Evolutionary conservation across 2,113 vertebrate species (phyloP), one percentile per base, ranked within the genome.

Genomic region (Varanus komodoensis): DNA sequence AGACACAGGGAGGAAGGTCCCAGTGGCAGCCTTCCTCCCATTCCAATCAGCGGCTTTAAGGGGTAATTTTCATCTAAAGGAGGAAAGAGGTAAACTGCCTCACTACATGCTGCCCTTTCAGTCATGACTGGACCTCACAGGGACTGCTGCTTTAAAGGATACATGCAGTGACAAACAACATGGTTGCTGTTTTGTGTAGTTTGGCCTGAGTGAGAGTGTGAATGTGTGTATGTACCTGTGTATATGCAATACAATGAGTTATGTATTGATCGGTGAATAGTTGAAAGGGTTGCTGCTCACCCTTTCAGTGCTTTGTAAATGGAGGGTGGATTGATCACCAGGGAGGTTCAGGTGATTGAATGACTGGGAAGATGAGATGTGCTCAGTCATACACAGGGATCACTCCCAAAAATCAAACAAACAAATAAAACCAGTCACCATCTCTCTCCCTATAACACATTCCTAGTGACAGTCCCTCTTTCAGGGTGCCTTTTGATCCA

Each of bases 331-430:
- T 32, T 83, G 69, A 27, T 89, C 80, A 21, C 11, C n/a, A 52
- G 90, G 34, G 64, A 79, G 29, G 87, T 54, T n/a, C 25, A 57
- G 78, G 86, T n/a, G 25, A 61, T n/a, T 87, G 50, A 88, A 57
- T 84, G 50, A 0, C 0, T 86, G 57, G 64, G 19, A 38, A 79
- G 73, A 85, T 15, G 0, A 0, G 15, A 64, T 48, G 44, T 74
- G n/a, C 50, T 50, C 69, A 89, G 80, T 71, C 38, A 89, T 68
- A 83, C n/a, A 48, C 21, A 32, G 32, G 79, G 79, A 83, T 87
- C 69, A 57, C 19, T 64, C 52, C 81, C 91, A 74, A 1, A 9
- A 17, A 54, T 17, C 0, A 0, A 73, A 38, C 82, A 38, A 44
- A 44, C 38, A 44, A 44, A 44, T 3, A 44, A 44, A 44, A 44